Evolutionary conservation across 2,797 vertebrate species (phyloP).

Genomic region (Moxostoma hubbsi): DNA sequence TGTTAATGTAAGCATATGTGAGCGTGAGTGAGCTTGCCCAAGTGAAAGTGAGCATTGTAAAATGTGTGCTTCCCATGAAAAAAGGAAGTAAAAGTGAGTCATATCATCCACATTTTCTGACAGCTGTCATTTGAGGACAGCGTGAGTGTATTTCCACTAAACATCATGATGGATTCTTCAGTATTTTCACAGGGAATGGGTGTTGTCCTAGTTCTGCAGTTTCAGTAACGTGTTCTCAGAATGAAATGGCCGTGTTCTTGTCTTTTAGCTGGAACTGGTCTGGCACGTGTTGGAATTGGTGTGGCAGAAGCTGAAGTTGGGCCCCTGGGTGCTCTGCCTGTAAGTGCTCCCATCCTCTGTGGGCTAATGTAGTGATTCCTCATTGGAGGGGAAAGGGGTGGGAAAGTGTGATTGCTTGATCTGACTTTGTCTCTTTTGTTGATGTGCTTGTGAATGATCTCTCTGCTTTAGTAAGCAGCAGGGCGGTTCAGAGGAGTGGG

Average conservation of each 20-base stretch:
- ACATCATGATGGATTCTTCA: slow-evolving; percentile 6
- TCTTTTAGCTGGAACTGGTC: slow-evolving; percentile 86
- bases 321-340: slow-evolving; percentile 79
- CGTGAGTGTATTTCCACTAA: neutral
- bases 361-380: slow-evolving; percentile 17
- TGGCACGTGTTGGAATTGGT: slow-evolving; percentile 87
- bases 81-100: slow-evolving; percentile 35
- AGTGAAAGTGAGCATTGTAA: slow-evolving; percentile 20
- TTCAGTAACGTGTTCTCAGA: neutral
- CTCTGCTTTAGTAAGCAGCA: slow-evolving; percentile 71
- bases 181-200: neutral
- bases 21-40: slow-evolving; percentile 6
- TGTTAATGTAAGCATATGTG: neutral
- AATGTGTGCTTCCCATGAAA: slow-evolving; percentile 5
- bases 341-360: slow-evolving; percentile 75
- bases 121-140: slow-evolving; percentile 12
- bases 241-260: neutral
- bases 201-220: neutral
- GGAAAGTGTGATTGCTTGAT: neutral
- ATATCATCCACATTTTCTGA: slow-evolving; percentile 40
- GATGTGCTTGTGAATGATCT: neutral
- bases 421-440: slow-evolving; percentile 12
- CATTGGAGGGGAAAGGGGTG: neutral
- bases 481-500: slow-evolving; percentile 81
- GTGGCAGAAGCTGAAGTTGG: slow-evolving; percentile 86